Percentiles rank a stretch among this genome's conserved stretches.
phyloP scores from a whole-genome alignment of 2,888 invertebrate genomes.

The Diachrysia chrysitis region DNA sequence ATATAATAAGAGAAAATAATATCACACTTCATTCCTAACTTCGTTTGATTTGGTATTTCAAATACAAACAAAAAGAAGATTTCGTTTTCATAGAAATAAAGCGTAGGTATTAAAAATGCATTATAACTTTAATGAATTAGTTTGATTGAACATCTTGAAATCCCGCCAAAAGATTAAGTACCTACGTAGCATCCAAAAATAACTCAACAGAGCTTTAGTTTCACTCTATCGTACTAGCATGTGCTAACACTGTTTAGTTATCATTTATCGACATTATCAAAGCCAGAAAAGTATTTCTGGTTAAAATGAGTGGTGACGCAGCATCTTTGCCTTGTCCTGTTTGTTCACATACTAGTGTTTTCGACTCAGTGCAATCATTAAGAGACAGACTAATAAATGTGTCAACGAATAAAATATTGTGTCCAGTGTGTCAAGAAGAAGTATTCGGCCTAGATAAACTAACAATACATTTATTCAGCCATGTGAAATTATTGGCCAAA shows the following conservation, averaged over 20 bases:
- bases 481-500: constrained; percentile 85
- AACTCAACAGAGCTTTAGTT: constrained; percentile 77
- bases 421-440: constrained; percentile 94
- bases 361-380: constrained; percentile 92
- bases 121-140: constrained; percentile 19
- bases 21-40: neutral
- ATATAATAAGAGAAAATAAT: neutral
- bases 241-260: constrained; percentile 47
- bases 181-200: constrained; percentile 79
- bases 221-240: constrained; percentile 70
- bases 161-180: constrained; percentile 79
- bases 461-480: constrained; percentile 95
- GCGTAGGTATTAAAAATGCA: constrained; percentile 8
- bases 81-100: neutral
- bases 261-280: constrained; percentile 11
- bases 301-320: constrained; percentile 85
- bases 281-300: constrained; percentile 11
- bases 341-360: constrained; percentile 92
- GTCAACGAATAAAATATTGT: constrained; percentile 92
- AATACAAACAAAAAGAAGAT: neutral
- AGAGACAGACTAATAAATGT: constrained; percentile 92
- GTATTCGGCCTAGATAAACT: constrained; percentile 94
- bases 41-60: neutral
- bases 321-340: constrained; percentile 92
- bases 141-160: constrained; percentile 77